Evolutionary conservation across 2,113 vertebrate species (phyloP).

Genomic region (Aptenodytes forsteri): DNA sequence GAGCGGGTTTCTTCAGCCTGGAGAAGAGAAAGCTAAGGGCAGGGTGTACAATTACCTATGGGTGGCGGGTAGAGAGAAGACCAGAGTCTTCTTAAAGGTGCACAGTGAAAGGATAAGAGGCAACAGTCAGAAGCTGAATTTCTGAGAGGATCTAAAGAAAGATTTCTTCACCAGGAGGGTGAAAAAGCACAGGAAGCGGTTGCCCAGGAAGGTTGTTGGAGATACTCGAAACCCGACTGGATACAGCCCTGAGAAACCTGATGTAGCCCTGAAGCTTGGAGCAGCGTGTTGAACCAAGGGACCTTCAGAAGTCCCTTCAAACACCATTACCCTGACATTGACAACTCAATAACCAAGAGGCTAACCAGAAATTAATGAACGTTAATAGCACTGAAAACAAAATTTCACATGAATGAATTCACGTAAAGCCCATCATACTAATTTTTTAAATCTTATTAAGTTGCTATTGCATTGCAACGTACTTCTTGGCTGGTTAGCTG

Average conservation of each 20-base stretch:
- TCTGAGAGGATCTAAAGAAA: not conserved
- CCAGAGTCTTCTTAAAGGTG: not conserved
- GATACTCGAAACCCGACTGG: not conserved
- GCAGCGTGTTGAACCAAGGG: not conserved
- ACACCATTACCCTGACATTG: not conserved
- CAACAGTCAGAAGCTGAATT: not conserved
- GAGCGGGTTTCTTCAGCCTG: not conserved
- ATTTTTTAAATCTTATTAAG: not conserved
- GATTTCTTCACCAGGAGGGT: not conserved
- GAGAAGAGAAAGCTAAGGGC: not conserved
- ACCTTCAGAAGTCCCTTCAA: not conserved
- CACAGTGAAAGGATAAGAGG: not conserved
- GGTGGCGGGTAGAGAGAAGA: not conserved
- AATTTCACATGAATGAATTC: not conserved
- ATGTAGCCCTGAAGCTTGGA: not conserved
- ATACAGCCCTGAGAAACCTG: not conserved
- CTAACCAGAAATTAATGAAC: not conserved
- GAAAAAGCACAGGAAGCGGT: not conserved
- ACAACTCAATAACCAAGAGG: not conserved
- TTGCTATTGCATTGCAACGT: not conserved
- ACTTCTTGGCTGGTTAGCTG: not conserved
- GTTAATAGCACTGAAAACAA: not conserved
- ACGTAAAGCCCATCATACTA: accelerated
- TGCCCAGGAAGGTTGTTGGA: not conserved
- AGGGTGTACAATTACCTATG: not conserved